These are phyloP conservation scores for Ennomos quercinarius DNA, from an alignment of 2,888 invertebrate genomes.

Conservation along the genomic window DNA sequence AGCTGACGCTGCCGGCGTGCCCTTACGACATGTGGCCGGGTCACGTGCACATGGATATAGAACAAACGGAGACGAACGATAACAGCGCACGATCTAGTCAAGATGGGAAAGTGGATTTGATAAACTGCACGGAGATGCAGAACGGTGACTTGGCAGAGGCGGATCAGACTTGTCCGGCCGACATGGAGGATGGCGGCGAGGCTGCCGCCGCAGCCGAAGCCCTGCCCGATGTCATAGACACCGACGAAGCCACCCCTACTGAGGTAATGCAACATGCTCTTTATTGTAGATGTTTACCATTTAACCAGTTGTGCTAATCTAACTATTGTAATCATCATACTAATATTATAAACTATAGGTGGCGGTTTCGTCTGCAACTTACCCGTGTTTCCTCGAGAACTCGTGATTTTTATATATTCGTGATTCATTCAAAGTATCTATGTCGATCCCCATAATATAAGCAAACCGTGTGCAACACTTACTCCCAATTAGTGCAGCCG, in stretches of 20 bases:
- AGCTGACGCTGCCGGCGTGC: constrained; percentile 65
- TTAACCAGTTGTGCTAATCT: constrained; percentile 48
- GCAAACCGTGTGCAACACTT: too few species aligned
- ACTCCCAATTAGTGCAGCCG: too few species aligned
- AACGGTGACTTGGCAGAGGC: constrained; percentile 93
- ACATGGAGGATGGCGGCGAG: constrained; percentile 58
- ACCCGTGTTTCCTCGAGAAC: too few species aligned
- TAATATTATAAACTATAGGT: too few species aligned
- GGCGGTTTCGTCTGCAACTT: too few species aligned
- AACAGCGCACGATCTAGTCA: constrained; percentile 67
- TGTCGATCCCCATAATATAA: too few species aligned
- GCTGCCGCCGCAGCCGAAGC: constrained; percentile 59
- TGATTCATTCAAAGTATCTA: too few species aligned
- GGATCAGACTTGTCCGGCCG: constrained; percentile 88
- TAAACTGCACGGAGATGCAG: constrained; percentile 82
- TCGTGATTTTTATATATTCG: too few species aligned
- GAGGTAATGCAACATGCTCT: constrained; percentile 81
- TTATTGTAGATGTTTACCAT: constrained; percentile 80
- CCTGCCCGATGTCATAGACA: constrained; percentile 80
- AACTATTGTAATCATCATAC: too few species aligned
- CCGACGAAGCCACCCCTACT: constrained; percentile 80
- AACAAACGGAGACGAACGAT: constrained; percentile 61
- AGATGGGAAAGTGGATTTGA: constrained; percentile 76
- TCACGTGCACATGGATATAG: constrained; percentile 70
- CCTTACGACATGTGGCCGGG: constrained; percentile 77